Evolutionary conservation across 2,113 vertebrate species (phyloP).

Genomic region (Ciconia maguari): DNA sequence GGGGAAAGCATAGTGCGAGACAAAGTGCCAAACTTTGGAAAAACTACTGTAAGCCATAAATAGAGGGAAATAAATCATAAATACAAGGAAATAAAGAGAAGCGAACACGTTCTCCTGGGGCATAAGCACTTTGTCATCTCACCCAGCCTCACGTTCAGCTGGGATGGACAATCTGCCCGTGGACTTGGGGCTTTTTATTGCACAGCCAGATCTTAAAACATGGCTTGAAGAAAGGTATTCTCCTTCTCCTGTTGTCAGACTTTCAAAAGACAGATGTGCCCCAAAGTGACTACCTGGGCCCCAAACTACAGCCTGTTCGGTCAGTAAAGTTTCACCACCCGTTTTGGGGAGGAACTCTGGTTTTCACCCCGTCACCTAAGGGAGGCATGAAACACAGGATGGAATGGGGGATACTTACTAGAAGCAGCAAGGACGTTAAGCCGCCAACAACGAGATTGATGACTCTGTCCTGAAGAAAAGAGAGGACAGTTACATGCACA

Average conservation of each 20-base stretch:
- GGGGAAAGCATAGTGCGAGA: neutral
- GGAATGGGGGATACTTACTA: slow-evolving; percentile 82
- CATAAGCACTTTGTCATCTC: neutral
- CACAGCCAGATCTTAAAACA: neutral
- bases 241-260: neutral
- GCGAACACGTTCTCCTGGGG: neutral
- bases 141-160: accelerated
- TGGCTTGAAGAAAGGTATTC: neutral
- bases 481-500: neutral
- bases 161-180: neutral
- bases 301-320: neutral
- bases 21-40: neutral
- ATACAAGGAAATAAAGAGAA: neutral
- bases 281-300: neutral
- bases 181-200: neutral
- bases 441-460: slow-evolving; percentile 90
- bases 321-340: neutral
- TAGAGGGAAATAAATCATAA: neutral
- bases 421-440: slow-evolving; percentile 85
- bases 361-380: neutral
- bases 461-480: slow-evolving; percentile 87
- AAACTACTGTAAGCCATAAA: neutral
- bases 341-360: neutral
- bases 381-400: accelerated
- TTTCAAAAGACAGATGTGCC: neutral